These are phyloP conservation scores for Boloria selene DNA, from an alignment of 2,888 invertebrate genomes.

Conservation along the genomic window DNA sequence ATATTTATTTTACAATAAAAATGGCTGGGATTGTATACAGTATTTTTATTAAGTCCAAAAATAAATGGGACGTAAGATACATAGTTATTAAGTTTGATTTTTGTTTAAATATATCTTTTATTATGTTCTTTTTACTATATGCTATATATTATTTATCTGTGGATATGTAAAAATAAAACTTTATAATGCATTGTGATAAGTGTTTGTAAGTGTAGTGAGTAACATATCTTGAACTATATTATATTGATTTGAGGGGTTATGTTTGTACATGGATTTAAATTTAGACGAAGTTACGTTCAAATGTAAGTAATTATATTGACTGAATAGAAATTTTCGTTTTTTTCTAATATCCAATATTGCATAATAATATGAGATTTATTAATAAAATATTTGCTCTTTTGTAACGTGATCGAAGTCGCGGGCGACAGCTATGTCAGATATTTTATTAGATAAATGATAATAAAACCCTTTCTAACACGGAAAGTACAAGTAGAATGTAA, in stretches of 20 bases:
- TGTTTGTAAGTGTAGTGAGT: slow-evolving; percentile 20
- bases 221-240: slow-evolving; percentile 34
- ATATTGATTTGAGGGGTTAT: slow-evolving; percentile 15
- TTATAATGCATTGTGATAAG: slow-evolving; percentile 51
- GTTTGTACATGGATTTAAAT: slow-evolving; percentile 11
- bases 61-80: slow-evolving; percentile 16
- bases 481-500: slow-evolving; percentile 46
- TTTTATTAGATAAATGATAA: slow-evolving; percentile 32
- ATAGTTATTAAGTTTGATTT: neutral
- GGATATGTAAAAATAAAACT: slow-evolving; percentile 29
- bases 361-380: neutral
- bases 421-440: slow-evolving; percentile 7
- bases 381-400: neutral
- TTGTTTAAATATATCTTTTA: slow-evolving; percentile 7
- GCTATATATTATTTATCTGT: slow-evolving; percentile 25
- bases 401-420: neutral
- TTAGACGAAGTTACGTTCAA: neutral
- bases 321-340: neutral
- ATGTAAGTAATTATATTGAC: neutral
- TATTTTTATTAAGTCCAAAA: slow-evolving; percentile 26
- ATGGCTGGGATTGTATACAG: slow-evolving; percentile 29
- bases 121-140: slow-evolving; percentile 5
- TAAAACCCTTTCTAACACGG: slow-evolving; percentile 42
- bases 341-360: neutral
- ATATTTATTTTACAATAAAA: slow-evolving; percentile 9